Percentiles rank a stretch among this genome's conserved stretches.
phyloP scores from a whole-genome alignment of 2,113 vertebrate genomes.

The Passer montanus region DNA sequence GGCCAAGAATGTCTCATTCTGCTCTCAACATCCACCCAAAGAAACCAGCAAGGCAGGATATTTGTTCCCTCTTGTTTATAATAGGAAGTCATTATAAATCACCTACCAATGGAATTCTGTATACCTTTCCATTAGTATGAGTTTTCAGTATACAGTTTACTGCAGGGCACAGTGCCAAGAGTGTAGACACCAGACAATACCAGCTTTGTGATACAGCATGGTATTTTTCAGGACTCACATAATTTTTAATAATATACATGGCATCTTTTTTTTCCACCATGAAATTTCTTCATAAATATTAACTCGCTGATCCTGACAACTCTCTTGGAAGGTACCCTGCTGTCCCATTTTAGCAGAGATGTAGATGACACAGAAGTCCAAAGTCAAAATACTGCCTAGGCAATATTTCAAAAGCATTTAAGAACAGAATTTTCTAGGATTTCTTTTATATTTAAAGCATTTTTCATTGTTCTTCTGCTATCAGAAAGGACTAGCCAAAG shows the following conservation, averaged over 20 bases:
- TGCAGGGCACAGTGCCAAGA: conserved; percentile 3
- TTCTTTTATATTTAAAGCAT: not conserved
- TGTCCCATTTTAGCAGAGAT: not conserved
- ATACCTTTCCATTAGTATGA: conserved; percentile 40
- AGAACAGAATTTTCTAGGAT: not conserved
- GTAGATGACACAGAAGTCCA: not conserved
- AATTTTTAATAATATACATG: conserved; percentile 48
- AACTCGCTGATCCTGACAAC: conserved; percentile 19
- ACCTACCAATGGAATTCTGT: conserved; percentile 53
- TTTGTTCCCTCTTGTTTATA: conserved; percentile 63
- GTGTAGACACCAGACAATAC: conserved; percentile 48
- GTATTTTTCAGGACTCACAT: conserved; percentile 61
- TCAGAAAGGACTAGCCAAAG: not conserved
- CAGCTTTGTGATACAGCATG: conserved; percentile 46
- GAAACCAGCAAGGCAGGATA: conserved; percentile 16
- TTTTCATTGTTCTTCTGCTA: not conserved
- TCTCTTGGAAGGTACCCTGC: conserved; percentile 9
- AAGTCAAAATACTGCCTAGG: conserved; percentile 4
- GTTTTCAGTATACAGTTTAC: conserved; percentile 53
- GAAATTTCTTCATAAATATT: conserved; percentile 33
- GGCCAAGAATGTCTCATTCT: conserved; percentile 46
- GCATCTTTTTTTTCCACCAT: not conserved
- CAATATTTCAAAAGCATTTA: conserved; percentile 2
- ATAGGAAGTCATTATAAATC: conserved; percentile 65
- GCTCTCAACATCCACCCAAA: not conserved